These are phyloP conservation scores for Agrypnus murinus DNA, from an alignment of 2,888 invertebrate genomes.

Conservation along the genomic window DNA sequence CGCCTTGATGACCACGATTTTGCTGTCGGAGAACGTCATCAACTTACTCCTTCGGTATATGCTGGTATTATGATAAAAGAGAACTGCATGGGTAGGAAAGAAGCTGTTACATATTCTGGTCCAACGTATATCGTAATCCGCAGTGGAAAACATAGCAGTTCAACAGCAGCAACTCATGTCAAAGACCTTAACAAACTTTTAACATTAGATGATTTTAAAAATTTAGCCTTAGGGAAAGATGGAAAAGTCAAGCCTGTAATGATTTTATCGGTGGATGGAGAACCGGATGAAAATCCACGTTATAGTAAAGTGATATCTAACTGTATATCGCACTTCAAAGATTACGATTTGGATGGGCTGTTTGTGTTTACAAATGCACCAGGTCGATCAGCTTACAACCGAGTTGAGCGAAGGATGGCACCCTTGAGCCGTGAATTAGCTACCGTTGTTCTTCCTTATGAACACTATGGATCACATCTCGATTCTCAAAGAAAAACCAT, in stretches of 20 bases:
- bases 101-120: constrained; percentile 66
- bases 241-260: constrained; percentile 7
- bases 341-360: constrained; percentile 59
- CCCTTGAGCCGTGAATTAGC: constrained; percentile 61
- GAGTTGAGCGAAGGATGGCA: constrained; percentile 65
- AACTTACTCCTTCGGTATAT: constrained; percentile 56
- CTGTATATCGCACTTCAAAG: constrained; percentile 58
- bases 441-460: constrained; percentile 60
- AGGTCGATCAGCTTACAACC: constrained; percentile 64
- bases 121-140: constrained; percentile 68
- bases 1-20: constrained; percentile 55
- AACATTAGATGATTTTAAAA: no score
- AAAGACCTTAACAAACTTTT: constrained; percentile 45
- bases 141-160: constrained; percentile 56
- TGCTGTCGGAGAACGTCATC: constrained; percentile 53
- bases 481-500: not conserved
- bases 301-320: constrained; percentile 56
- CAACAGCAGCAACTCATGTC: constrained; percentile 50
- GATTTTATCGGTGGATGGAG: constrained; percentile 56
- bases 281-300: constrained; percentile 58
- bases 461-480: constrained; percentile 49
- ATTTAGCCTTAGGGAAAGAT: no score
- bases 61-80: constrained; percentile 53
- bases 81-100: constrained; percentile 57
- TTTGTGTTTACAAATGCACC: constrained; percentile 65